A percentile compares a stretch with the other conserved stretches of the same genome.
These are phyloP conservation scores for Chloebia gouldiae DNA, from an alignment of 2,113 vertebrate genomes.

Conservation along the genomic window DNA sequence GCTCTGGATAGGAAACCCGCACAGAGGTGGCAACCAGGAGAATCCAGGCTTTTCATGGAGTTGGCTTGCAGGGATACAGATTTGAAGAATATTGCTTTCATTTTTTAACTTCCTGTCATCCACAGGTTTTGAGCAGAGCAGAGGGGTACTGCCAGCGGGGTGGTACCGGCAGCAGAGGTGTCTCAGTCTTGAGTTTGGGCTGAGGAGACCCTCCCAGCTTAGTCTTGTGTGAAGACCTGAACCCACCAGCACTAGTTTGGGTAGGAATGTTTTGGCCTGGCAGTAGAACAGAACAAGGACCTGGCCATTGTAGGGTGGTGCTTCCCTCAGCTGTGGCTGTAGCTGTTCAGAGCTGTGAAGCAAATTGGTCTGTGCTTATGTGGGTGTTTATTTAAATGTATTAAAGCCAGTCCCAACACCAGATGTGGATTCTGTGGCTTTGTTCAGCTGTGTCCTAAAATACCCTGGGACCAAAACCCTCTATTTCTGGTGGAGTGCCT, in stretches of 20 bases:
- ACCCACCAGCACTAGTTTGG: accelerated
- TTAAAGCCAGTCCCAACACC: neutral
- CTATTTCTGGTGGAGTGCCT: accelerated
- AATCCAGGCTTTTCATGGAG: neutral
- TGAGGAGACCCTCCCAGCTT: neutral
- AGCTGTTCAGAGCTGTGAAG: neutral
- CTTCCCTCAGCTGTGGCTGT: neutral
- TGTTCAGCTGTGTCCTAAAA: neutral
- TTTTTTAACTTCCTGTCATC: neutral
- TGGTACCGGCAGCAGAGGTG: neutral
- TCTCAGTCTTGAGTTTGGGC: neutral
- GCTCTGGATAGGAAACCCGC: neutral
- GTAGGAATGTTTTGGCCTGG: neutral
- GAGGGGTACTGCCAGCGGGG: accelerated
- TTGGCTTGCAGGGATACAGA: neutral
- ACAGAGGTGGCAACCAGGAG: neutral
- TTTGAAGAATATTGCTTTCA: neutral
- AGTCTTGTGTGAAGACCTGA: neutral
- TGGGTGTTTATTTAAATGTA: neutral
- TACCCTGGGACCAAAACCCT: too few relatives aligned
- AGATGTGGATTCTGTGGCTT: neutral
- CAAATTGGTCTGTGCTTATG: neutral
- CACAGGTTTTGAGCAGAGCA: neutral
- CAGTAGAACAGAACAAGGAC: accelerated
- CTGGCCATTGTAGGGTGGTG: accelerated